These are phyloP conservation scores for Galeruca laticollis DNA, from an alignment of 2,888 invertebrate species.

Conservation along the genomic window DNA sequence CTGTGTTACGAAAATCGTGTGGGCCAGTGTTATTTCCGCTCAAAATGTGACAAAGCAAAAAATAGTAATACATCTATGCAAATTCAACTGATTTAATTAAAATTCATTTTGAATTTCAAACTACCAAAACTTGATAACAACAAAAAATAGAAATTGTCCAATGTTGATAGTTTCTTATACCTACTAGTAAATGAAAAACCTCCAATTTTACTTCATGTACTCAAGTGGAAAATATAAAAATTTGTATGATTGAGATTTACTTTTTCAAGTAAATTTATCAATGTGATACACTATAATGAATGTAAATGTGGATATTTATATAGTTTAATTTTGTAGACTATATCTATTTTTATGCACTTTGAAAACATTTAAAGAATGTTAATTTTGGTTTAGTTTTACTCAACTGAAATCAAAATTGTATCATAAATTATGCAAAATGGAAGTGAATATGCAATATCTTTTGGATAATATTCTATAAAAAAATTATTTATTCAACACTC, in stretches of 20 bases:
- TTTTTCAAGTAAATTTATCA: too few relatives aligned
- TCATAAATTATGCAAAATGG: neutral
- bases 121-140: neutral
- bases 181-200: neutral
- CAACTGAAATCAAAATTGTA: neutral
- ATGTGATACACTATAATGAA: too few relatives aligned
- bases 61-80: neutral
- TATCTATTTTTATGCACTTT: neutral
- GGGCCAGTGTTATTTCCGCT: neutral
- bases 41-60: neutral
- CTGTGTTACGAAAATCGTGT: too few relatives aligned
- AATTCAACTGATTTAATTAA: neutral
- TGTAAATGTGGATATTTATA: too few relatives aligned
- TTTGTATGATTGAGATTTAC: too few relatives aligned
- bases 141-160: neutral
- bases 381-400: neutral
- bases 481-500: conserved; percentile 47
- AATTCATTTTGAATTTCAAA: neutral
- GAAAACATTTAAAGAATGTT: neutral
- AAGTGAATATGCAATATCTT: too few relatives aligned
- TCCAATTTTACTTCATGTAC: too few relatives aligned
- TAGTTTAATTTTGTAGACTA: neutral
- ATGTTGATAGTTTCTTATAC: neutral
- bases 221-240: too few relatives aligned
- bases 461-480: too few relatives aligned